These are phyloP conservation scores for Antechinus stuartii DNA, from an alignment of 2,113 vertebrate genomes.

Conservation along the genomic window DNA sequence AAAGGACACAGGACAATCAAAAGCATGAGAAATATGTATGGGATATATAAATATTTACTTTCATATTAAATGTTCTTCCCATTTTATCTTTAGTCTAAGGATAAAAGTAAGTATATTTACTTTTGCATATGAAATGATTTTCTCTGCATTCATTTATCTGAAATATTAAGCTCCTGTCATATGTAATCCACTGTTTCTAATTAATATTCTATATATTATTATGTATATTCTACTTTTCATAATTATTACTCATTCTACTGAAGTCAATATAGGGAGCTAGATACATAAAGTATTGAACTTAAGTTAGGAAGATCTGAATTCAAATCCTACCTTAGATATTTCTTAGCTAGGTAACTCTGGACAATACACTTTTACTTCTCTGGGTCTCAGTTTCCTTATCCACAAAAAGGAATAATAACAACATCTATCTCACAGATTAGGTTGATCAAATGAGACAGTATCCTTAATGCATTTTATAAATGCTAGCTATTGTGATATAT, in stretches of 20 bases:
- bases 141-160: slow-evolving; percentile 42
- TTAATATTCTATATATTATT: not conserved
- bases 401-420: not conserved
- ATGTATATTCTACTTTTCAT: not conserved
- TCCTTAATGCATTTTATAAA: not conserved
- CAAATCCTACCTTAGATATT: not conserved
- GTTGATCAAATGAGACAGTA: not conserved
- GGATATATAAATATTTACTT: slow-evolving; percentile 21
- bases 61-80: not conserved
- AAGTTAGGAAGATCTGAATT: not conserved
- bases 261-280: not conserved
- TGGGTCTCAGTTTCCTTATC: not conserved
- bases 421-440: not conserved
- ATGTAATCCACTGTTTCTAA: not conserved
- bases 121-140: slow-evolving; percentile 3
- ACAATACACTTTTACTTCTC: not conserved
- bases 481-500: not conserved
- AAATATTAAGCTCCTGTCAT: slow-evolving; percentile 22
- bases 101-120: too few relatives aligned
- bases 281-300: not conserved
- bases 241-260: not conserved
- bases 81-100: not conserved
- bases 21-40: slow-evolving; percentile 17
- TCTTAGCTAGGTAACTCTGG: not conserved
- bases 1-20: slow-evolving; percentile 15